Percentiles rank a stretch among this genome's conserved stretches.
These are phyloP conservation scores for Sepioteuthis lessoniana DNA, from an alignment of 2,888 invertebrate species.

Conservation along the genomic window DNA sequence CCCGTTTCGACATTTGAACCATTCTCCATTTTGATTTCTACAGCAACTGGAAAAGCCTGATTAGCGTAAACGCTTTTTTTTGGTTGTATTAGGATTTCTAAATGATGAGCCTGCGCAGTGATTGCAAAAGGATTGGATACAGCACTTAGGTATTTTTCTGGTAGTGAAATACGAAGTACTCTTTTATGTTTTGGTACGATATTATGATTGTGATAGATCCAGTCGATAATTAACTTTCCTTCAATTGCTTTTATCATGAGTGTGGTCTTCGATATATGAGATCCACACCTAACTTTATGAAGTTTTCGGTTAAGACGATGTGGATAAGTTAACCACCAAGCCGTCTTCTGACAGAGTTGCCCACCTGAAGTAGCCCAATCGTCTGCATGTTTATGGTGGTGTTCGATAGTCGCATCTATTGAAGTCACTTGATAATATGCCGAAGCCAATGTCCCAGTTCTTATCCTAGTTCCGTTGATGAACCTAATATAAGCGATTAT, in stretches of 20 bases:
- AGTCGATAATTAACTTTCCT: not conserved
- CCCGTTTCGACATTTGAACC: not conserved
- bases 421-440: not conserved
- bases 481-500: not conserved
- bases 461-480: not conserved
- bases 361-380: not conserved
- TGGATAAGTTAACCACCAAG: not conserved
- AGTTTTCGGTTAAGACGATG: not conserved
- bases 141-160: not conserved
- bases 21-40: not conserved
- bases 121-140: not conserved
- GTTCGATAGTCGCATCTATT: not conserved
- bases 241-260: not conserved
- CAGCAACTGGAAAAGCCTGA: not conserved
- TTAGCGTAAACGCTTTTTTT: not conserved
- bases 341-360: constrained; percentile 4
- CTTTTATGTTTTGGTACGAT: not conserved
- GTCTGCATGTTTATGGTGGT: not conserved
- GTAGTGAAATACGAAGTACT: not conserved
- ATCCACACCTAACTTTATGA: not conserved
- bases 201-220: constrained; percentile 13
- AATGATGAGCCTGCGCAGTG: not conserved
- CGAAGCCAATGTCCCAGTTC: accelerated
- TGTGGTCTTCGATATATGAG: not conserved
- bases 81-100: not conserved